Conservation (phyloP, 2,797 vertebrate species). For the Lacerta bilineata region DNA sequence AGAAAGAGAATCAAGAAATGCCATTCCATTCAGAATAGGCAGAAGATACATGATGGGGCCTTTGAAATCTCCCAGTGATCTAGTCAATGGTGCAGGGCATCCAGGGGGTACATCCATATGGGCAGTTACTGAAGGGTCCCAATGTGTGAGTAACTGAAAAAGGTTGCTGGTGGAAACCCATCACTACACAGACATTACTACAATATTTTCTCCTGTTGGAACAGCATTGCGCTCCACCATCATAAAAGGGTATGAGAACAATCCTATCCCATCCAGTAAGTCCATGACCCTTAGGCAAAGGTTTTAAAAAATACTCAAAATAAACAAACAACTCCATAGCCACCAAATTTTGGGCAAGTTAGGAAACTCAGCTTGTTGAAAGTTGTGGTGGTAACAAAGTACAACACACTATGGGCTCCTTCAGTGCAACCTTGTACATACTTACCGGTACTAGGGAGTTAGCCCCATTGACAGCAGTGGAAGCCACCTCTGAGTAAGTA, state of each 20-base stretch:
- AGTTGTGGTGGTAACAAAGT: neutral
- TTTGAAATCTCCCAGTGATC: too few relatives aligned
- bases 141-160: constrained; percentile 14
- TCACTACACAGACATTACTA: neutral
- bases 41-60: too few relatives aligned
- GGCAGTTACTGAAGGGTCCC: neutral
- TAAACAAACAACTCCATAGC: neutral
- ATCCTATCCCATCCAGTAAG: neutral
- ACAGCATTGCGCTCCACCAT: neutral
- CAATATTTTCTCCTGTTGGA: neutral
- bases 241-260: neutral
- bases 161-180: neutral
- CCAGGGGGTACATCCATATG: too few relatives aligned
- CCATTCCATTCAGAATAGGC: neutral
- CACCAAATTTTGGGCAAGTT: neutral
- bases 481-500: neutral
- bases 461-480: neutral
- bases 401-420: neutral
- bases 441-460: neutral
- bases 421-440: neutral
- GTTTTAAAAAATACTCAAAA: neutral
- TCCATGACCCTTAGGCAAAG: neutral
- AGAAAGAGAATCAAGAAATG: neutral
- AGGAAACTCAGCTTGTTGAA: neutral
- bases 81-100: neutral